These are phyloP conservation scores for Eurytoma adleriae DNA, from an alignment of 2,888 invertebrate species.

Conservation along the genomic window DNA sequence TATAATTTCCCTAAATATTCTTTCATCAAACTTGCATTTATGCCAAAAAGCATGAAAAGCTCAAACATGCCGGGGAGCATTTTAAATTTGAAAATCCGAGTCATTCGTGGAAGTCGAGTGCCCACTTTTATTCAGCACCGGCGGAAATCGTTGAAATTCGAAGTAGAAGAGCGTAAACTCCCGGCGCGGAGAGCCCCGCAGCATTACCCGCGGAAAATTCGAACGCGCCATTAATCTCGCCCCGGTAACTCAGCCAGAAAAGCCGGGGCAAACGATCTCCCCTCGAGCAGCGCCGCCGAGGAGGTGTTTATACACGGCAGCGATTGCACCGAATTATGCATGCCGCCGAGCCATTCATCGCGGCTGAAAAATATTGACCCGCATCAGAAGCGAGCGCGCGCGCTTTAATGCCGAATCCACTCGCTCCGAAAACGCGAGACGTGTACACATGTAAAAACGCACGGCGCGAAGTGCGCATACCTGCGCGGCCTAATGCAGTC, in stretches of 20 bases:
- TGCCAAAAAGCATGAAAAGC: no score
- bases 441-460: neutral
- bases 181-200: slow-evolving; percentile 5
- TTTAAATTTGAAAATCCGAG: slow-evolving; percentile 10
- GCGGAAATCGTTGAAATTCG: slow-evolving; percentile 17
- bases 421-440: no score
- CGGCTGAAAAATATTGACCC: slow-evolving; percentile 2
- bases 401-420: neutral
- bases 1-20: no score
- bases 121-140: neutral
- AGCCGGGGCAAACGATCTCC: slow-evolving; percentile 17
- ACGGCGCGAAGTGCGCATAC: no score
- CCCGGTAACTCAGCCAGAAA: neutral
- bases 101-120: neutral
- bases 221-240: slow-evolving; percentile 44
- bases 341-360: neutral
- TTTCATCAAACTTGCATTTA: no score
- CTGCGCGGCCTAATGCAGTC: neutral
- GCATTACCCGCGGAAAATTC: slow-evolving; percentile 19
- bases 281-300: neutral
- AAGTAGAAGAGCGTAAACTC: slow-evolving; percentile 13
- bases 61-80: neutral
- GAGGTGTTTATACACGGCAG: no score
- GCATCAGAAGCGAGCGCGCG: neutral
- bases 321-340: neutral